Evolutionary conservation across 2,113 vertebrate genomes (phyloP).

Genomic region (Podarcis cretensis): DNA sequence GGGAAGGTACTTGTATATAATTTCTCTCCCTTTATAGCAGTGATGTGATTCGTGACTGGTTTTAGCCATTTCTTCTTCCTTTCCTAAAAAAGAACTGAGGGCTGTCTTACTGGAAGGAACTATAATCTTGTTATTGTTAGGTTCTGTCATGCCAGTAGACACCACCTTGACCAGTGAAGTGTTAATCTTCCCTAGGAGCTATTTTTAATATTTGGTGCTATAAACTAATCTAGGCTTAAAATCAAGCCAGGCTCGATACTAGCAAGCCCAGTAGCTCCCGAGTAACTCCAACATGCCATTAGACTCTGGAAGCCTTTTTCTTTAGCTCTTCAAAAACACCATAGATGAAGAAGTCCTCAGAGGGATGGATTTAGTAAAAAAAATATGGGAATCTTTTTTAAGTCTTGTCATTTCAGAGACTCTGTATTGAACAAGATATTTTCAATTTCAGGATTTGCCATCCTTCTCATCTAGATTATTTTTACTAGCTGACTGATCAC

Average conservation of each 20-base stretch:
- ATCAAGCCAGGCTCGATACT: not conserved
- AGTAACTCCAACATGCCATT: not conserved
- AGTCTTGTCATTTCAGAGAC: not conserved
- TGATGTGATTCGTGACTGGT: not conserved
- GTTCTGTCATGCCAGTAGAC: not conserved
- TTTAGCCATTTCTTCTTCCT: not conserved
- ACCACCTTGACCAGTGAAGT: not conserved
- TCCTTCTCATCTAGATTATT: not conserved
- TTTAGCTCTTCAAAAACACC: not conserved
- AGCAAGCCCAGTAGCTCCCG: rapidly evolving
- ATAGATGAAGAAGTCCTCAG: not conserved
- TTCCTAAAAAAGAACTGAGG: not conserved
- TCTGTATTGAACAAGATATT: not conserved
- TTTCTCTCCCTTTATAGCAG: not conserved
- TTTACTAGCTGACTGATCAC: not conserved
- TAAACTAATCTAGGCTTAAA: not conserved
- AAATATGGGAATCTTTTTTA: not conserved
- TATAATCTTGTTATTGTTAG: not conserved
- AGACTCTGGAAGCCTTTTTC: not conserved
- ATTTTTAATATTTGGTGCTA: not conserved
- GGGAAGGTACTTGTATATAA: not conserved
- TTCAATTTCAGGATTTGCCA: not conserved
- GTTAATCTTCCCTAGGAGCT: not conserved
- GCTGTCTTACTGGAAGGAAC: not conserved
- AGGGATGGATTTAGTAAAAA: not conserved